phyloP scores from a whole-genome alignment of 2,888 invertebrate species.

The Xanthorhoe spadicearia region DNA sequence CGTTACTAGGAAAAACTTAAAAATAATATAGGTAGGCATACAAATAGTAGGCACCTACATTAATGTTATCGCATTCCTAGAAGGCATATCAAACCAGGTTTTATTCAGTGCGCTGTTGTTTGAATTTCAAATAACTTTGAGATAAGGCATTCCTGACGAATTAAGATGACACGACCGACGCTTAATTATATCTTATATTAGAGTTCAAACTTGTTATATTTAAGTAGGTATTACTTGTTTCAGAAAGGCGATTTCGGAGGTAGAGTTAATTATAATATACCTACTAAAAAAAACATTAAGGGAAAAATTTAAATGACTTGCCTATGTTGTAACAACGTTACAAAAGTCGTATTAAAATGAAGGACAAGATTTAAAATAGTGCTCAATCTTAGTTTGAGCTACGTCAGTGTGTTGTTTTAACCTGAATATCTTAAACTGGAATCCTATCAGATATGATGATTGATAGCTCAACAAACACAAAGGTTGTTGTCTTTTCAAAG shows the following conservation, averaged over 20 bases:
- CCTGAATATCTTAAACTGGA: constrained; percentile 16
- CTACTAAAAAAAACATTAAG: no score
- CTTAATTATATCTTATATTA: background rate
- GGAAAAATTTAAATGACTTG: background rate
- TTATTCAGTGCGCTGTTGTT: constrained; percentile 69
- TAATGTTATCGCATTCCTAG: constrained; percentile 54
- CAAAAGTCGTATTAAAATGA: background rate
- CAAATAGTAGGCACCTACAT: constrained; percentile 16
- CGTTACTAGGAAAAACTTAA: no score
- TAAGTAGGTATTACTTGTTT: background rate
- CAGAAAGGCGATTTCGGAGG: no score
- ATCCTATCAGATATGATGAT: constrained; percentile 31
- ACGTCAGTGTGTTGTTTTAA: constrained; percentile 9
- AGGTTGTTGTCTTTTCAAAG: constrained; percentile 44
- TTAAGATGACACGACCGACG: constrained; percentile 8
- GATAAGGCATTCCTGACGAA: constrained; percentile 57
- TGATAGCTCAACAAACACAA: constrained; percentile 34
- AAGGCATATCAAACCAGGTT: constrained; percentile 61
- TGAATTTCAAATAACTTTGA: constrained; percentile 65
- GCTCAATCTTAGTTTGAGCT: background rate
- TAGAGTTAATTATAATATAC: background rate
- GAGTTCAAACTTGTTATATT: background rate
- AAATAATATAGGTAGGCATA: background rate
- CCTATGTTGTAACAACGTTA: no score
- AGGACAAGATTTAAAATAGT: background rate